phyloP scores from a whole-genome alignment of 1,140 invertebrate genomes.

The Drosophila lacertosa region DNA sequence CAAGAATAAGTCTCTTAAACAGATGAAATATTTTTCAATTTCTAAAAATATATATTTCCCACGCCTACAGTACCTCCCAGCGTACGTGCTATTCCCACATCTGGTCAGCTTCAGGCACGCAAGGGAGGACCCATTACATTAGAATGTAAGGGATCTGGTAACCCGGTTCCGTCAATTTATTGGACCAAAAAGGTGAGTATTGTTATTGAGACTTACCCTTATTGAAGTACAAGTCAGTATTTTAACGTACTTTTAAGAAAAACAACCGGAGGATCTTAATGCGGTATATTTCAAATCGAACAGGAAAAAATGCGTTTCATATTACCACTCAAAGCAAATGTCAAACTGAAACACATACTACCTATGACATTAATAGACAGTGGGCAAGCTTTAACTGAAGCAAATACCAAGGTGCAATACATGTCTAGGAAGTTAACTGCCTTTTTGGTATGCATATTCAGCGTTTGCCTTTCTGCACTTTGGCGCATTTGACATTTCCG shows the following conservation, averaged over 20 bases:
- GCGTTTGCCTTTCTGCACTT: slow-evolving; percentile 72
- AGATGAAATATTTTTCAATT: slow-evolving; percentile 1
- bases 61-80: slow-evolving; percentile 85
- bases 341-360: slow-evolving; percentile 51
- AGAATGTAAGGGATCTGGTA: slow-evolving; percentile 88
- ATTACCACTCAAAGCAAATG: slow-evolving; percentile 43
- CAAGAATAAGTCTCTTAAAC: no score
- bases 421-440: slow-evolving; percentile 27
- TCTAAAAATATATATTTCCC: not conserved
- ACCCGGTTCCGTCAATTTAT: slow-evolving; percentile 88
- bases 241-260: not conserved
- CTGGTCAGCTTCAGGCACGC: slow-evolving; percentile 86
- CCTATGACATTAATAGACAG: slow-evolving; percentile 3
- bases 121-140: slow-evolving; percentile 88
- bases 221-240: not conserved
- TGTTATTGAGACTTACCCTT: not conserved
- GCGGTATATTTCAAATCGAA: slow-evolving; percentile 20
- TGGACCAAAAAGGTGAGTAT: slow-evolving; percentile 87
- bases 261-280: no score
- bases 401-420: slow-evolving; percentile 8
- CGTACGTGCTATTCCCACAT: slow-evolving; percentile 86
- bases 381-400: slow-evolving; percentile 23
- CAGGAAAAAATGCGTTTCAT: slow-evolving; percentile 66
- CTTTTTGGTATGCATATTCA: slow-evolving; percentile 53
- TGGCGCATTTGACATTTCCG: slow-evolving; percentile 82